A percentile compares a stretch with the other conserved stretches of the same genome.
These are phyloP conservation scores for Drosophila equinoxialis DNA, from an alignment of 1,140 invertebrate species.

Conservation along the genomic window DNA sequence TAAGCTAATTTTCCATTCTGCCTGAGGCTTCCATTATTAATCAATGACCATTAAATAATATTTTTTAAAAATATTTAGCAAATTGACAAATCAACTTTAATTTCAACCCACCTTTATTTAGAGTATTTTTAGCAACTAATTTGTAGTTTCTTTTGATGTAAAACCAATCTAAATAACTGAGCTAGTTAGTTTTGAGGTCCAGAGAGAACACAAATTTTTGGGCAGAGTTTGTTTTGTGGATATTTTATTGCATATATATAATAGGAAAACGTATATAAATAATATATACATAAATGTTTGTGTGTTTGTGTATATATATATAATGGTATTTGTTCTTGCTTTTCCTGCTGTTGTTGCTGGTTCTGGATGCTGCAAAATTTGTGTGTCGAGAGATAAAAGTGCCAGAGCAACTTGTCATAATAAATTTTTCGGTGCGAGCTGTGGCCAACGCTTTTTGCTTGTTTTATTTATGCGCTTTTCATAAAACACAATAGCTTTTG, in stretches of 20 bases:
- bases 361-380: slow-evolving; percentile 58
- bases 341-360: slow-evolving; percentile 28
- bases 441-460: slow-evolving; percentile 66
- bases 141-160: slow-evolving; percentile 61
- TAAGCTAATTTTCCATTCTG: no score
- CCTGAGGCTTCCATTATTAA: no score
- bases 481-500: slow-evolving; percentile 81
- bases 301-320: slow-evolving; percentile 32
- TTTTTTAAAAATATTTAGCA: no score
- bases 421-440: slow-evolving; percentile 66
- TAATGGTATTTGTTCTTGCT: slow-evolving; percentile 24
- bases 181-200: slow-evolving; percentile 61
- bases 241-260: slow-evolving; percentile 66
- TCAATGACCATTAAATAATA: no score
- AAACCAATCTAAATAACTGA: slow-evolving; percentile 38
- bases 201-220: slow-evolving; percentile 43
- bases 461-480: slow-evolving; percentile 79
- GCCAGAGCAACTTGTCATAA: slow-evolving; percentile 82
- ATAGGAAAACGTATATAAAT: slow-evolving; percentile 58
- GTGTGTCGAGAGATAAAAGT: slow-evolving; percentile 79
- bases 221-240: slow-evolving; percentile 70
- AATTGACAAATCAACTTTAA: background rate
- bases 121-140: slow-evolving; percentile 51
- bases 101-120: background rate
- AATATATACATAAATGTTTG: slow-evolving; percentile 31